Percentiles rank a stretch among this genome's conserved stretches.
Conservation (phyloP, 2,888 invertebrate species). For the Anarsia innoxiella region DNA sequence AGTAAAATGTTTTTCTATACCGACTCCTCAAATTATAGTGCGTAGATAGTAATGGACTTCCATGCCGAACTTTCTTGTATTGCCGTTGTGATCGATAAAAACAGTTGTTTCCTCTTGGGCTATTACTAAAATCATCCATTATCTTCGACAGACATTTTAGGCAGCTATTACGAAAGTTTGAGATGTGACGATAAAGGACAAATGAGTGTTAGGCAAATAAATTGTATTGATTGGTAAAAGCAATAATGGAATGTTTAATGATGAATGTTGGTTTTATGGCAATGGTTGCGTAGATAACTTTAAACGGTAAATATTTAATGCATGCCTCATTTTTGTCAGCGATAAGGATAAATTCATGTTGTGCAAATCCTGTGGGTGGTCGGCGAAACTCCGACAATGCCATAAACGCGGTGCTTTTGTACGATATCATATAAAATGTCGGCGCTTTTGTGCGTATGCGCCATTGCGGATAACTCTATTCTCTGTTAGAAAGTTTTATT, state of each 20-base stretch:
- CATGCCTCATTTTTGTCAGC: no score
- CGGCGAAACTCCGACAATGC: constrained; percentile 37
- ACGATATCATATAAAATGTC: constrained; percentile 56
- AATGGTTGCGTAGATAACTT: constrained; percentile 5
- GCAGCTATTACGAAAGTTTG: constrained; percentile 27
- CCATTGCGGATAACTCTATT: constrained; percentile 35
- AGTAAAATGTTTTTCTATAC: constrained; percentile 69
- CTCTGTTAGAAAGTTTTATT: constrained; percentile 57
- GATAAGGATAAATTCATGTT: constrained; percentile 52
- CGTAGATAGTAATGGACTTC: constrained; percentile 63
- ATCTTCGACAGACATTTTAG: constrained; percentile 28
- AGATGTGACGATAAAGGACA: constrained; percentile 25
- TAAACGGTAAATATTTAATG: no score
- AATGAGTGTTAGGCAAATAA: constrained; percentile 23
- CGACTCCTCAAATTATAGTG: constrained; percentile 62
- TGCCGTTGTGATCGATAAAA: constrained; percentile 63
- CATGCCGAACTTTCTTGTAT: constrained; percentile 53
- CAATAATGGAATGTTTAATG: no score
- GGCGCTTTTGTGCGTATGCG: constrained; percentile 49
- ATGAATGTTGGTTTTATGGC: no score
- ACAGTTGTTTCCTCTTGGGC: constrained; percentile 47
- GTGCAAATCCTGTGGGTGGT: constrained; percentile 52
- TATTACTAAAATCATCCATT: constrained; percentile 32
- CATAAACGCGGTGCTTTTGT: constrained; percentile 53
- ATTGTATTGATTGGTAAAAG: constrained; percentile 13